Conservation (phyloP, 2,797 vertebrate genomes). For the Acipenser ruthenus region DNA sequence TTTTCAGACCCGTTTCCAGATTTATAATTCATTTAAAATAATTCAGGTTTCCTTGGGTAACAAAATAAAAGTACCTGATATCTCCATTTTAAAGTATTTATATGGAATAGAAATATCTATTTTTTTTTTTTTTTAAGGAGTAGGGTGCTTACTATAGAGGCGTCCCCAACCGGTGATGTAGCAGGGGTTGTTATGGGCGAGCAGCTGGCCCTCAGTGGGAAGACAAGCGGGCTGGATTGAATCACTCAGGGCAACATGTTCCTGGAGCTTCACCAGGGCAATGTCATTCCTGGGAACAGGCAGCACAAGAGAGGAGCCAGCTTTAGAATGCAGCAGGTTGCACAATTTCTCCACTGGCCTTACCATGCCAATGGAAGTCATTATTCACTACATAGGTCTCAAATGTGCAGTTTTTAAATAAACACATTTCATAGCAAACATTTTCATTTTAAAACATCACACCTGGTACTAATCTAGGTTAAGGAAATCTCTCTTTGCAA, state of each 20-base stretch:
- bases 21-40: background rate
- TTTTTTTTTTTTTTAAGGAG: background rate
- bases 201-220: conserved; percentile 39
- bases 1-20: background rate
- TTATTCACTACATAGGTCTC: too few relatives aligned
- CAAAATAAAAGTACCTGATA: background rate
- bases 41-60: background rate
- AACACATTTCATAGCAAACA: background rate
- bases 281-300: conserved; percentile 66
- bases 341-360: background rate
- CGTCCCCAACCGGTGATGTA: conserved; percentile 77
- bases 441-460: background rate
- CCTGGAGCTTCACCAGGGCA: conserved; percentile 73
- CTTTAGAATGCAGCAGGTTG: conserved; percentile 34
- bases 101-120: too few relatives aligned
- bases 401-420: background rate
- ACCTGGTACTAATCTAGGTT: background rate
- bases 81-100: too few relatives aligned
- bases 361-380: too few relatives aligned
- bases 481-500: too few relatives aligned
- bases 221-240: conserved; percentile 65
- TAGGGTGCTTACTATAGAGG: conserved; percentile 57
- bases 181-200: conserved; percentile 56
- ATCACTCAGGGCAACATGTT: conserved; percentile 49
- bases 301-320: background rate